Conservation (phyloP, 2,888 invertebrate species). For the Eucriotettix oculatus region DNA sequence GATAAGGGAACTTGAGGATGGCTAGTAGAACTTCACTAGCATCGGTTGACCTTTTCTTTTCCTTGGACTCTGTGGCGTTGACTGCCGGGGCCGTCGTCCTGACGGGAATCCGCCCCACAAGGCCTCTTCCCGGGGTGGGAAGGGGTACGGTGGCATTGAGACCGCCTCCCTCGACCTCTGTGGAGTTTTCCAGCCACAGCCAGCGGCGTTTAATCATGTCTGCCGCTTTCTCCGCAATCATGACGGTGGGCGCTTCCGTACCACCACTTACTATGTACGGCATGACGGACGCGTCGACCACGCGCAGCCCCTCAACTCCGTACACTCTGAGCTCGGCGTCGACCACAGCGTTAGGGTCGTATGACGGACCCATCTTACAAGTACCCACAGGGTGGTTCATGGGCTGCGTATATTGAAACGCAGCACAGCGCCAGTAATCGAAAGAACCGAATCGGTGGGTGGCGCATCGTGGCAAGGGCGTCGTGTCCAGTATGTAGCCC, state of each 20-base stretch:
- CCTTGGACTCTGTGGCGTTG: not conserved
- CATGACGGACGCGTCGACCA: constrained; percentile 54
- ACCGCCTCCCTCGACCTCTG: not conserved
- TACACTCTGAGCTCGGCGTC: constrained; percentile 32
- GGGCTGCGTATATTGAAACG: constrained; percentile 20
- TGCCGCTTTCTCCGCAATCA: constrained; percentile 48
- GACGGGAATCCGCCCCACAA: not conserved
- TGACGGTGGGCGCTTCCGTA: constrained; percentile 50
- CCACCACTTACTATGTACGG: constrained; percentile 45
- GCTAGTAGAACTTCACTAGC: too few species aligned
- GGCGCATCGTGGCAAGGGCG: constrained; percentile 32
- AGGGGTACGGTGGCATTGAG: not conserved
- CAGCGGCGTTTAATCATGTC: constrained; percentile 41
- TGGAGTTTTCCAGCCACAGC: not conserved
- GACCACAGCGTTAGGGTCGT: constrained; percentile 24
- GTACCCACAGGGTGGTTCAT: constrained; percentile 16
- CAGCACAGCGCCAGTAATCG: constrained; percentile 49
- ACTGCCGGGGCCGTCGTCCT: not conserved
- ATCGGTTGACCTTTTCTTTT: too few species aligned
- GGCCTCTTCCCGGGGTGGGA: not conserved
- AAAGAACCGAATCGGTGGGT: constrained; percentile 40
- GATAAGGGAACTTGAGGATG: too few species aligned
- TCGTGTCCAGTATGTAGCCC: constrained; percentile 17
- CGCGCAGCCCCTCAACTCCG: constrained; percentile 45
- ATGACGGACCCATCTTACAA: constrained; percentile 22